phyloP scores from a whole-genome alignment of 1,140 invertebrate genomes.

The Augochlora pura region DNA sequence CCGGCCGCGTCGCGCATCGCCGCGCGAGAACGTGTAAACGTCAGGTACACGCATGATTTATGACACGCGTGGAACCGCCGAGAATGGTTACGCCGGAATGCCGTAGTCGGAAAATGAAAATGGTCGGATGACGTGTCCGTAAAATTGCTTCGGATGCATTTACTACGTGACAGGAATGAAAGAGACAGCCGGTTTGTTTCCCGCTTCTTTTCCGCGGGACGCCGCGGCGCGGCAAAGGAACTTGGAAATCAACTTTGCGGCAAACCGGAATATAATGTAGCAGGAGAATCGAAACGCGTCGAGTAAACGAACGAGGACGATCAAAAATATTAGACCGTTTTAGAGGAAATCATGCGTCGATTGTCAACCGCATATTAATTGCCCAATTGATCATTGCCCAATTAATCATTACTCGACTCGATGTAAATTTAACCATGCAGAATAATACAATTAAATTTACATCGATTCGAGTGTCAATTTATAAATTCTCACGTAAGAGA shows the following conservation, averaged over 20 bases:
- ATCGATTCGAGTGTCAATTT: too few species aligned
- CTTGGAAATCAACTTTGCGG: not conserved
- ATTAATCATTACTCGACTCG: too few species aligned
- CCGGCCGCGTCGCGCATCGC: not conserved
- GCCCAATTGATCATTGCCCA: too few species aligned
- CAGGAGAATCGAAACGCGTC: not conserved
- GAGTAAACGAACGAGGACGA: too few species aligned
- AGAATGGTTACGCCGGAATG: conserved; percentile 40
- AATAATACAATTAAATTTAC: too few species aligned
- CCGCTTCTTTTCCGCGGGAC: not conserved
- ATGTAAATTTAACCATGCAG: too few species aligned
- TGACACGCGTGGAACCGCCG: conserved; percentile 37
- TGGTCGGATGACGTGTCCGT: conserved; percentile 52
- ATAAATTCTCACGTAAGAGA: too few species aligned
- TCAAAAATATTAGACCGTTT: too few species aligned
- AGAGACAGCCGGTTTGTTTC: not conserved
- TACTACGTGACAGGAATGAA: conserved; percentile 47
- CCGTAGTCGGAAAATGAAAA: conserved; percentile 57
- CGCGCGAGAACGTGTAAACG: conserved; percentile 48
- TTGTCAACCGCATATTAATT: too few species aligned
- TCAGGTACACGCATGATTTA: conserved; percentile 56
- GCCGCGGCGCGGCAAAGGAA: not conserved
- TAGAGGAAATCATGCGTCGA: too few species aligned
- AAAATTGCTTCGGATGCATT: conserved; percentile 56
- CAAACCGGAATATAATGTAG: not conserved